These are phyloP conservation scores for Calameuta pallipes DNA, from an alignment of 2,888 invertebrate genomes.

Conservation along the genomic window DNA sequence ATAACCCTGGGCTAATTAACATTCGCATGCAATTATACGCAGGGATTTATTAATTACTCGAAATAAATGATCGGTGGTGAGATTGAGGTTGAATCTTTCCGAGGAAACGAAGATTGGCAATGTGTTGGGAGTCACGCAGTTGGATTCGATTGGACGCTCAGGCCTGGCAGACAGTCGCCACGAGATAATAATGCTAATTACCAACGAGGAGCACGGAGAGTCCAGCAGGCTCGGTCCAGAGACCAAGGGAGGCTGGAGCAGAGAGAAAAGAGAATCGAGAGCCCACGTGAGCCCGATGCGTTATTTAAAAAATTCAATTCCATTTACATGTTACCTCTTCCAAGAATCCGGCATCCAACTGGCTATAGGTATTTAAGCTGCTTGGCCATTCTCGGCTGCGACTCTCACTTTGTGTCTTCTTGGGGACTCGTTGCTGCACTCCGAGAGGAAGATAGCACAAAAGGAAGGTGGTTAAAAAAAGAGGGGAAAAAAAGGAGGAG, in stretches of 20 bases:
- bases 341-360: conserved; percentile 42
- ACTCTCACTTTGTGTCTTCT: neutral
- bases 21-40: neutral
- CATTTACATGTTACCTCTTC: conserved; percentile 52
- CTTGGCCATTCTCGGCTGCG: neutral
- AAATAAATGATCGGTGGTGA: conserved; percentile 27
- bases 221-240: neutral
- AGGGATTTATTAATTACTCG: neutral
- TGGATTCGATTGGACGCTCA: conserved; percentile 24
- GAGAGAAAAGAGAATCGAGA: neutral
- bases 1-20: neutral
- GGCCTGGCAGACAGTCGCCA: conserved; percentile 32
- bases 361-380: conserved; percentile 3
- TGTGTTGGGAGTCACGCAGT: conserved; percentile 32
- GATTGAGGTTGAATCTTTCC: conserved; percentile 37
- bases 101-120: neutral
- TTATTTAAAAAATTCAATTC: conserved; percentile 52
- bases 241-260: neutral
- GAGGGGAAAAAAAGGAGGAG: neutral
- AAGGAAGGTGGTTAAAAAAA: neutral
- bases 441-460: neutral
- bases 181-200: conserved; percentile 53
- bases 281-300: conserved; percentile 23
- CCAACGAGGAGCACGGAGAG: conserved; percentile 34
- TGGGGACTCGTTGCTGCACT: neutral